Evolutionary conservation across 2,888 invertebrate species (phyloP).

Genomic region (Scelioninae gen. 2): DNA sequence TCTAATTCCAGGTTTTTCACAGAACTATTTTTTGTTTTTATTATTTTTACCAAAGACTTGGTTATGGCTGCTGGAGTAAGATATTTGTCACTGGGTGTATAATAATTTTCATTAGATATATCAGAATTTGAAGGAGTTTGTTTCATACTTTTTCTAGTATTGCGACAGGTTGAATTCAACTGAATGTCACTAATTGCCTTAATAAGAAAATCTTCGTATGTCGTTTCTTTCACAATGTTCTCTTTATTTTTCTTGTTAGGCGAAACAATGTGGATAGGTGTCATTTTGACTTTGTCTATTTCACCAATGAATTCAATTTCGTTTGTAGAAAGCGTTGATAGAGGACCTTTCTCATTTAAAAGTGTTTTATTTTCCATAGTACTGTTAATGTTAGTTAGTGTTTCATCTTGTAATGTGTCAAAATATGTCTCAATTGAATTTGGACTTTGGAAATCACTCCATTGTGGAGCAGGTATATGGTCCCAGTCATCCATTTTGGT

Average conservation of each 20-base stretch:
- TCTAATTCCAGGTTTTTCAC: slow-evolving; percentile 30
- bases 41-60: slow-evolving; percentile 22
- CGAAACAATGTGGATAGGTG: slow-evolving; percentile 60
- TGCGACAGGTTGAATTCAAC: slow-evolving; percentile 49
- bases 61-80: slow-evolving; percentile 39
- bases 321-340: slow-evolving; percentile 22
- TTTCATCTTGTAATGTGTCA: slow-evolving; percentile 56
- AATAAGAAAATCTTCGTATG: slow-evolving; percentile 61
- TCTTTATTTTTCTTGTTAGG: slow-evolving; percentile 54
- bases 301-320: slow-evolving; percentile 57
- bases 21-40: slow-evolving; percentile 25
- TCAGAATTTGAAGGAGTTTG: slow-evolving; percentile 31
- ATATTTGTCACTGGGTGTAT: slow-evolving; percentile 52
- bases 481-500: slow-evolving; percentile 55
- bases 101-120: slow-evolving; percentile 49
- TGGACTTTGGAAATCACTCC: slow-evolving; percentile 68
- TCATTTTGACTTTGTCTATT: slow-evolving; percentile 58
- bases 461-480: slow-evolving; percentile 67
- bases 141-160: slow-evolving; percentile 27
- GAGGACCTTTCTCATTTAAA: slow-evolving; percentile 28
- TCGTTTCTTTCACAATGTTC: slow-evolving; percentile 53
- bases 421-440: slow-evolving; percentile 65
- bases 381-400: too few species aligned
- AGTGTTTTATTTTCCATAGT: not conserved
- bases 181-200: slow-evolving; percentile 64